Evolutionary conservation across 1,140 invertebrate genomes (phyloP), one percentile per base, ranked within the genome.

Genomic region (Drosophila fuyamai): DNA sequence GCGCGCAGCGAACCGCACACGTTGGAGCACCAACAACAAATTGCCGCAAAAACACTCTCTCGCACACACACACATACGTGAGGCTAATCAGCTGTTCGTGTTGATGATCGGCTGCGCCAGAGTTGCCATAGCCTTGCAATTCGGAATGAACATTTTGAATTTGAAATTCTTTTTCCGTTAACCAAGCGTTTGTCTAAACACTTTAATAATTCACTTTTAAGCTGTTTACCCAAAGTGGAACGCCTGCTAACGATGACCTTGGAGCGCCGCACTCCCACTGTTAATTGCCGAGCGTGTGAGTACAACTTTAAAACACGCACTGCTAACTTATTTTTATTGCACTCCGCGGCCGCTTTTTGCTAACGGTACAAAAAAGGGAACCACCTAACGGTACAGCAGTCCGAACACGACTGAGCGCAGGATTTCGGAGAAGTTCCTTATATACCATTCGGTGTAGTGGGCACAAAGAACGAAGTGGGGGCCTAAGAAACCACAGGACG

Each of bases 301-400:
- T 67, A 62, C 14, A 78, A 85, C 72, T 79, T 73, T 82, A 66
- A 56, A 80, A 55, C 79, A 86, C 83, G 83, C 79, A 86, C 79
- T 67, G 72, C 47, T 67, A 73, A 82, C 76, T 88, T 78, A 43
- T 46, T 85, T 81, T 66, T 38, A 81, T 81, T 70, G 56, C 43
- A 38, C 54, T 58, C 46, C 58, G 55, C 60, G 48, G 56, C 61
- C 35, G 47, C 53, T n/a, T 29, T 79, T 32, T 53, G 58, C 43
- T 47, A 55, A 44, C 38, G 57, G 46, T 61, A 16, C 29, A 32
- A 35, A 23, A 23, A 47, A 23, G 53, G 16, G 18, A 6, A 73
- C 76, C 71, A 16, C 72, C 81, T 43, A 68, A 59, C 84, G 61
- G 66, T 70, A 74, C 68, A 65, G 79, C 63, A 74, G 76, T 83